Conservation (phyloP, 2,888 invertebrate genomes). For the Drosophila infuscata region DNA sequence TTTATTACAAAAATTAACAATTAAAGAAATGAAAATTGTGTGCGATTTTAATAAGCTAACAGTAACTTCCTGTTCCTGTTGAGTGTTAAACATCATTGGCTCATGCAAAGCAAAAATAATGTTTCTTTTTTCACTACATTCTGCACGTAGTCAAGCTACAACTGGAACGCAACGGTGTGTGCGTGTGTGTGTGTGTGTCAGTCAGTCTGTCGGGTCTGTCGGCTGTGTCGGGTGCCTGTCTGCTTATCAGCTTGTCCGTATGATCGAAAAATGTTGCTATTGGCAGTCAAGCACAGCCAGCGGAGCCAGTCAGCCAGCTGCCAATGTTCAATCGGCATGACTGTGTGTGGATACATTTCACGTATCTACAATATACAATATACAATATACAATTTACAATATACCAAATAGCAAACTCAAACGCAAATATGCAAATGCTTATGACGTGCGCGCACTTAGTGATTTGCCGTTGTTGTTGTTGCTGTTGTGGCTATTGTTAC, state of each 20-base stretch:
- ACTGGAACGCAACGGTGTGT: constrained; percentile 10
- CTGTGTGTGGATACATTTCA: constrained; percentile 54
- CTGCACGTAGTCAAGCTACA: constrained; percentile 17
- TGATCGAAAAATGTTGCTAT: constrained; percentile 47
- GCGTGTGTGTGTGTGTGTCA: background rate
- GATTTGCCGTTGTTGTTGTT: constrained; percentile 35
- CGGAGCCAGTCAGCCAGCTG: constrained; percentile 30
- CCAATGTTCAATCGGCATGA: constrained; percentile 47
- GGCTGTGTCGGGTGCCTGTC: background rate
- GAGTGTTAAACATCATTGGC: background rate
- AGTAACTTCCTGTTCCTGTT: background rate
- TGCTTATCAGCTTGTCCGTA: constrained; percentile 20
- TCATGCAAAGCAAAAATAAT: constrained; percentile 1
- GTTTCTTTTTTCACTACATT: constrained; percentile 14
- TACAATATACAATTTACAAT: constrained; percentile 26
- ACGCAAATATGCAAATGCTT: constrained; percentile 60
- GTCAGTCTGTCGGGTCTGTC: background rate
- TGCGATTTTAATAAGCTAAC: background rate
- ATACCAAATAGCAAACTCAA: background rate
- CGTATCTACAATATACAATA: constrained; percentile 30
- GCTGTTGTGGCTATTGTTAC: constrained; percentile 21
- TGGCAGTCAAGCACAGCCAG: constrained; percentile 32
- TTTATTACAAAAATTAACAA: background rate
- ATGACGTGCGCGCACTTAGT: constrained; percentile 58
- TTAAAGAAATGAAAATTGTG: background rate